These are phyloP conservation scores for Bombus superbus DNA, from an alignment of 1,140 invertebrate genomes.

Conservation along the genomic window DNA sequence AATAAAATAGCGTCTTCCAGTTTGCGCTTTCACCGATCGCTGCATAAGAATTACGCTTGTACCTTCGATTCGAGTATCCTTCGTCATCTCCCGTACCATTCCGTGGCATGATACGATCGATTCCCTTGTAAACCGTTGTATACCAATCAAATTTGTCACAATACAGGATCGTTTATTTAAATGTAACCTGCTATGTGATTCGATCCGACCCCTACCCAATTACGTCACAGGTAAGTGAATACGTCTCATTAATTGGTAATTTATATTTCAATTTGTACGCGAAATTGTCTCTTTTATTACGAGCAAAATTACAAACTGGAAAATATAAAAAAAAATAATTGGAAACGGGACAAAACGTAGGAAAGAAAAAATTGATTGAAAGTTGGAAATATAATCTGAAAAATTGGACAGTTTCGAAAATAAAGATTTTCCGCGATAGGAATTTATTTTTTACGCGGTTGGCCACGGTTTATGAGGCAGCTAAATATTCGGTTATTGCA, in stretches of 20 bases:
- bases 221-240: slow-evolving; percentile 34
- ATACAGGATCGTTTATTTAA: slow-evolving; percentile 80
- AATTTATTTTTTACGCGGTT: background rate
- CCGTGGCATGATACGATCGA: slow-evolving; percentile 68
- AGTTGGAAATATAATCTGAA: background rate
- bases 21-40: slow-evolving; percentile 66
- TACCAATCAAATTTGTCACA: slow-evolving; percentile 80
- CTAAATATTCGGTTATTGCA: background rate
- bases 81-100: slow-evolving; percentile 67
- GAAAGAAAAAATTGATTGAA: background rate
- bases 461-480: background rate
- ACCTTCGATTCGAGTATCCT: slow-evolving; percentile 66
- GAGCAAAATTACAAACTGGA: background rate
- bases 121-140: slow-evolving; percentile 74
- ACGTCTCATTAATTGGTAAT: background rate
- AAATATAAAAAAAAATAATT: background rate
- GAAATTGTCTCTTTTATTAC: background rate
- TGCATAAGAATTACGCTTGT: slow-evolving; percentile 66
- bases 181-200: slow-evolving; percentile 59
- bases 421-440: background rate
- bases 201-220: background rate
- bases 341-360: background rate
- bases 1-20: slow-evolving; percentile 68
- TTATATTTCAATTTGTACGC: background rate
- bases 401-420: background rate